A percentile compares a stretch with the other conserved stretches of the same genome.
Evolutionary conservation across 2,113 vertebrate genomes (phyloP).

Genomic region (Phalacrocorax brasilianus): DNA sequence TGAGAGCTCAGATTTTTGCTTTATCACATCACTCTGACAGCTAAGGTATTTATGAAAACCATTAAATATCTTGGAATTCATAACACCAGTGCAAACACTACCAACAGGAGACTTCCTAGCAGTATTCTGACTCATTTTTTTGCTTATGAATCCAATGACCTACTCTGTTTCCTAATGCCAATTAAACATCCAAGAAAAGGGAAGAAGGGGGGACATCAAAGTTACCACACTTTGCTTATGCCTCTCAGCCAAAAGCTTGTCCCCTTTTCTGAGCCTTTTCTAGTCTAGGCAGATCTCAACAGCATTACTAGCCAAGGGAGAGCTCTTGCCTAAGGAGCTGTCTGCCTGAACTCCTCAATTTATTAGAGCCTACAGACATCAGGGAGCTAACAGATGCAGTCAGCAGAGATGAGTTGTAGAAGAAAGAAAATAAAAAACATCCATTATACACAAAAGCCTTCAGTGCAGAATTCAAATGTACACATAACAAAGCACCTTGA

Average conservation of each 20-base stretch:
- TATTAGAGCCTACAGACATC: constrained; percentile 71
- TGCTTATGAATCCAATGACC: constrained; percentile 34
- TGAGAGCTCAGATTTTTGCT: neutral
- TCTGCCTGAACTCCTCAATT: constrained; percentile 67
- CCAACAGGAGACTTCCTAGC: neutral
- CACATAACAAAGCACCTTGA: constrained; percentile 30
- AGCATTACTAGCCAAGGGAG: constrained; percentile 37
- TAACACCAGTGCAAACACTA: neutral
- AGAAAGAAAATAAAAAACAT: constrained; percentile 66
- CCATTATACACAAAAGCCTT: constrained; percentile 36
- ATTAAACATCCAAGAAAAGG: constrained; percentile 15
- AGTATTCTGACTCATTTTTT: constrained; percentile 18
- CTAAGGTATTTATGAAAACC: neutral
- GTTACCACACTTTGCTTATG: constrained; percentile 12
- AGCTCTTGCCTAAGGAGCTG: constrained; percentile 66
- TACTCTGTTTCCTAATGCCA: constrained; percentile 25
- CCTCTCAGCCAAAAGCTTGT: constrained; percentile 36
- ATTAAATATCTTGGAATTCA: neutral
- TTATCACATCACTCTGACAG: neutral
- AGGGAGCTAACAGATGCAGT: constrained; percentile 65
- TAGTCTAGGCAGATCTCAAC: constrained; percentile 63
- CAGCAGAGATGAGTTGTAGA: constrained; percentile 55
- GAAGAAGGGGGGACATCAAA: neutral
- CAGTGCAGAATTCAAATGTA: constrained; percentile 51
- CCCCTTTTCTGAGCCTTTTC: constrained; percentile 44